Base-by-base conservation (phyloP, 2,797 vertebrate genomes). In the Choloepus didactylus region DNA sequence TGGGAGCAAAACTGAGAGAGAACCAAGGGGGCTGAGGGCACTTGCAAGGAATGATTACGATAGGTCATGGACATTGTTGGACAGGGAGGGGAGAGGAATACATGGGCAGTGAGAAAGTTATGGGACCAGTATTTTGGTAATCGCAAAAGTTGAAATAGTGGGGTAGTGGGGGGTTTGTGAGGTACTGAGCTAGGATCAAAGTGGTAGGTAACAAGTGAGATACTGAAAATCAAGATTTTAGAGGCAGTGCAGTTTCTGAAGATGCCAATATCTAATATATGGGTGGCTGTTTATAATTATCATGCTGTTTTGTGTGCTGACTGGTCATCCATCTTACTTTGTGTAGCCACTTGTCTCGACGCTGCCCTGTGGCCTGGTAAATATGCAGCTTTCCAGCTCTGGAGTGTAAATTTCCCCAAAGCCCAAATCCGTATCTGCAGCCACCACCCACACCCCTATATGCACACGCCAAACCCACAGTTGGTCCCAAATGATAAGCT, bases 161-260 rank as follows among this genome's bases (percentile, higher is more conserved):
- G 23, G 35, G n/a, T 44, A 18, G 1, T 38, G 49, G 15, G 86
- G 14, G 62, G 25, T 2, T 69, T 84, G 51, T n/a, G 77, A 76
- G 49, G 19, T 41, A 59, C 31, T 2, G 15, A 51, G n/a, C 19
- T 18, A 21, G n/a, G 35, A 49, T 21, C 60, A 10, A 60, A n/a
- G 6, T 38, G 77, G 60, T 7, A 8, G 69, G 60, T 41, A 86
- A 31, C 27, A 23, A 38, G 27, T 49, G 16, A 62, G 41, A 83
- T 84, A 6, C 76, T 60, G 67, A 75, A 76, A 76, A 44, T 76
- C 9, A 60, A 69, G 41, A 84, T 94, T 94, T 77, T 59, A 77
- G n/a, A 76, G 27, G 49, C 19, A 41, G 41, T 59, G 14, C n/a
- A 27, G 7, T 38, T 84, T 94, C 77, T 3, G 10, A 35, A 2